A percentile compares a stretch with the other conserved stretches of the same genome.
Evolutionary conservation across 2,797 vertebrate species (phyloP).

Genomic region (Nyctalus aviator): DNA sequence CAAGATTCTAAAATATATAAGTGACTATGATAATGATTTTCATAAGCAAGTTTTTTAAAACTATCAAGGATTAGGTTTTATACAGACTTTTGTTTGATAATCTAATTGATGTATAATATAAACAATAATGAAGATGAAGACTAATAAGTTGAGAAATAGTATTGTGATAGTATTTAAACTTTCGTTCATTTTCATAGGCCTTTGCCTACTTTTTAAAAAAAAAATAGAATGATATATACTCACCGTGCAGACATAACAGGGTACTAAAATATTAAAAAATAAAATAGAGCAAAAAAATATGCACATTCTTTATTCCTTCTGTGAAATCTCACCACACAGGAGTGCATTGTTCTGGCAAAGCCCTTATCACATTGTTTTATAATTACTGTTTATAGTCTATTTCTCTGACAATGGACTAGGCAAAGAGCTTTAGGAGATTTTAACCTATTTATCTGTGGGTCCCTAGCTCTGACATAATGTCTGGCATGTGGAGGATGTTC

Average conservation of each 20-base stretch:
- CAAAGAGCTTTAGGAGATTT: constrained; percentile 59
- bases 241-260: constrained; percentile 44
- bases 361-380: constrained; percentile 52
- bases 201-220: constrained; percentile 31
- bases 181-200: constrained; percentile 42
- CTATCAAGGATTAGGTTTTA: constrained; percentile 19
- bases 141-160: constrained; percentile 54
- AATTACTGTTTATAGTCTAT: constrained; percentile 70
- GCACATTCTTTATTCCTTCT: constrained; percentile 51
- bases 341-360: constrained; percentile 56
- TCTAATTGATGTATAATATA: constrained; percentile 52
- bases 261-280: constrained; percentile 52
- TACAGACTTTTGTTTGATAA: constrained; percentile 56
- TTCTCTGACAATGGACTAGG: constrained; percentile 11
- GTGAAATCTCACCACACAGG: constrained; percentile 29
- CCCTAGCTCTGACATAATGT: constrained; percentile 51
- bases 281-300: constrained; percentile 49
- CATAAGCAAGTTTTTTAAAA: constrained; percentile 56
- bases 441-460: constrained; percentile 57
- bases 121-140: constrained; percentile 62
- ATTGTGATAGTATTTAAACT: constrained; percentile 45
- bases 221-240: neutral
- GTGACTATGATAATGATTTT: constrained; percentile 51
- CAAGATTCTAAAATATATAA: constrained; percentile 51
- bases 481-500: constrained; percentile 1